These are phyloP conservation scores for Mythimna impura DNA, from an alignment of 2,888 invertebrate species.

Conservation along the genomic window DNA sequence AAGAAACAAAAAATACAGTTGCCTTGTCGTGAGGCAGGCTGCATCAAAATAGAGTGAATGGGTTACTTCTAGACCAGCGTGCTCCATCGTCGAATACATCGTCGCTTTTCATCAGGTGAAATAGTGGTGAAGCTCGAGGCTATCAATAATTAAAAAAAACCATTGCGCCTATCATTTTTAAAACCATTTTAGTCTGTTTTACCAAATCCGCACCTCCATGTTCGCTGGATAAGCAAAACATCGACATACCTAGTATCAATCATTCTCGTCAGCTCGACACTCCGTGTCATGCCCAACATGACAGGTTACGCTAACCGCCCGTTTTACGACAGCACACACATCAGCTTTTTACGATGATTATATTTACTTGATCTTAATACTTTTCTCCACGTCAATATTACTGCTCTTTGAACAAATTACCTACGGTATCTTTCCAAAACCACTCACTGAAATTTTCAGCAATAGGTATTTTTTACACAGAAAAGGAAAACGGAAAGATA, in stretches of 20 bases:
- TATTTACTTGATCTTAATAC: conserved; percentile 29
- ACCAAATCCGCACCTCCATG: neutral
- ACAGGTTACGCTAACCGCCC: conserved; percentile 19
- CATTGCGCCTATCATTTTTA: neutral
- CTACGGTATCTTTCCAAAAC: conserved; percentile 4
- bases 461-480: conserved; percentile 20
- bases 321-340: conserved; percentile 30
- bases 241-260: conserved; percentile 42
- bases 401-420: conserved; percentile 26
- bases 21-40: no score
- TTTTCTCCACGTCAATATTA: conserved; percentile 22
- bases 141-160: neutral
- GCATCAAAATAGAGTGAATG: no score
- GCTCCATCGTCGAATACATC: no score
- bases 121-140: no score
- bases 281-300: conserved; percentile 38
- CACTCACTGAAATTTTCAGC: conserved; percentile 14
- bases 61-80: no score
- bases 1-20: no score
- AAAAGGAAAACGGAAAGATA: conserved; percentile 33
- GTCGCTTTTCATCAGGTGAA: no score
- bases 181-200: neutral
- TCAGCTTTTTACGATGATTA: conserved; percentile 52
- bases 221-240: conserved; percentile 6
- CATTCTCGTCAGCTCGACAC: conserved; percentile 43